A percentile compares a stretch with the other conserved stretches of the same genome.
Evolutionary conservation across 2,797 vertebrate species (phyloP).

Genomic region (Pangasius macronema): DNA sequence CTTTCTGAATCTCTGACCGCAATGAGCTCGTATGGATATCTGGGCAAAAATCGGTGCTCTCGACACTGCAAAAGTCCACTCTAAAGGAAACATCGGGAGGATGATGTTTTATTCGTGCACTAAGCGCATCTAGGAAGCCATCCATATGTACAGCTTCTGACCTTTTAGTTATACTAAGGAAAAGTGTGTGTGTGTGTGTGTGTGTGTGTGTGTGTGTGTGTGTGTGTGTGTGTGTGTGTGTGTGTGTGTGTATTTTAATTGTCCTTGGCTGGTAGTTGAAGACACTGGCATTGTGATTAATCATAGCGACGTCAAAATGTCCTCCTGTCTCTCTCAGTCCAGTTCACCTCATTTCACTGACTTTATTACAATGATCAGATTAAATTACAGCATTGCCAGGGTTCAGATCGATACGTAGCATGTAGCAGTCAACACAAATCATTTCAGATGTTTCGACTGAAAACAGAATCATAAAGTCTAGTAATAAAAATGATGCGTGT

Average conservation of each 20-base stretch:
- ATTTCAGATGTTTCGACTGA: constrained; percentile 3
- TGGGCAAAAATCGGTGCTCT: neutral
- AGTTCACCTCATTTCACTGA: constrained; percentile 7
- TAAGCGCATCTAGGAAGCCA: neutral
- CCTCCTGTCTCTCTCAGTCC: neutral
- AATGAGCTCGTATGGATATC: neutral
- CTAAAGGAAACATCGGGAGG: neutral
- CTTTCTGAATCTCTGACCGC: neutral
- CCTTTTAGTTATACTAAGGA: neutral
- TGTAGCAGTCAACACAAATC: neutral
- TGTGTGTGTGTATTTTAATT: neutral
- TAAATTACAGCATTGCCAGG: neutral
- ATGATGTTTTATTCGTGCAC: neutral
- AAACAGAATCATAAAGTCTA: neutral
- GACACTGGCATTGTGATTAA: constrained; percentile 19
- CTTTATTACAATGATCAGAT: neutral
- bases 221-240: neutral
- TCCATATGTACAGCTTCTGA: neutral
- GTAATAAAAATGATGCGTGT: neutral
- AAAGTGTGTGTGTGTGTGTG: neutral
- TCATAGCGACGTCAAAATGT: constrained; percentile 4
- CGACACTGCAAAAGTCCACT: neutral
- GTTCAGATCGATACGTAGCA: neutral
- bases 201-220: neutral
- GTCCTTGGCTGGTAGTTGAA: constrained; percentile 19